Percentiles rank a stretch among this genome's conserved stretches.
Conservation (phyloP, 1,140 invertebrate genomes). For the Penaeus chinensis region DNA sequence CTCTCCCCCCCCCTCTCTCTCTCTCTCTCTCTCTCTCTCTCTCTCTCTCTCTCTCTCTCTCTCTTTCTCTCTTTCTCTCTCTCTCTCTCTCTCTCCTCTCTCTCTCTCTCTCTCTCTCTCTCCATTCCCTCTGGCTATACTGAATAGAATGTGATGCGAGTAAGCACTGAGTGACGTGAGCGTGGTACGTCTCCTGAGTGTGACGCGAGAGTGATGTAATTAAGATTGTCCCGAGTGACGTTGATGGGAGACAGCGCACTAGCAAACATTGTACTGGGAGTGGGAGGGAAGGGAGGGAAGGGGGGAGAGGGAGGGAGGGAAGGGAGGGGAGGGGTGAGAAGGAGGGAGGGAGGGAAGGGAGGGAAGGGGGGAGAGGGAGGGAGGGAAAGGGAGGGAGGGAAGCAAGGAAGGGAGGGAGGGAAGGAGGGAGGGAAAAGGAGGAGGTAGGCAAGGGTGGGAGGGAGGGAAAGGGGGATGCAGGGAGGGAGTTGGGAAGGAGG, state of each 20-base stretch:
- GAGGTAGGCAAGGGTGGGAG: too few relatives aligned
- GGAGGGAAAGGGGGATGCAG: not conserved
- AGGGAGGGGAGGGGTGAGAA: not conserved
- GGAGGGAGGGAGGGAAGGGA: not conserved
- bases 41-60: not conserved
- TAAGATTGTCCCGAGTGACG: not conserved
- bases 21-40: not conserved
- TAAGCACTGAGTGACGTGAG: too few relatives aligned
- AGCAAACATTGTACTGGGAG: not conserved
- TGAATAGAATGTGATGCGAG: too few relatives aligned
- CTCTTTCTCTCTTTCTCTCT: not conserved
- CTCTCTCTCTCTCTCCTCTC: not conserved
- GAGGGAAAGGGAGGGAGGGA: not conserved
- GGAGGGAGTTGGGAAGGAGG: conserved; percentile 7
- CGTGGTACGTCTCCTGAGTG: too few relatives aligned
- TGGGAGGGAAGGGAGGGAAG: not conserved
- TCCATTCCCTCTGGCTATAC: not conserved
- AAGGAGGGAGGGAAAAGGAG: not conserved
- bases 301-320: not conserved
- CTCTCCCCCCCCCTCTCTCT: not conserved
- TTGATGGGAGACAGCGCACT: not conserved
- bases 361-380: not conserved
- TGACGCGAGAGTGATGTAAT: too few relatives aligned
- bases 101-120: too few relatives aligned
- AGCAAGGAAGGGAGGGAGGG: not conserved